Evolutionary conservation across 2,113 vertebrate species (phyloP).

Genomic region (Triplophysa rosa): DNA sequence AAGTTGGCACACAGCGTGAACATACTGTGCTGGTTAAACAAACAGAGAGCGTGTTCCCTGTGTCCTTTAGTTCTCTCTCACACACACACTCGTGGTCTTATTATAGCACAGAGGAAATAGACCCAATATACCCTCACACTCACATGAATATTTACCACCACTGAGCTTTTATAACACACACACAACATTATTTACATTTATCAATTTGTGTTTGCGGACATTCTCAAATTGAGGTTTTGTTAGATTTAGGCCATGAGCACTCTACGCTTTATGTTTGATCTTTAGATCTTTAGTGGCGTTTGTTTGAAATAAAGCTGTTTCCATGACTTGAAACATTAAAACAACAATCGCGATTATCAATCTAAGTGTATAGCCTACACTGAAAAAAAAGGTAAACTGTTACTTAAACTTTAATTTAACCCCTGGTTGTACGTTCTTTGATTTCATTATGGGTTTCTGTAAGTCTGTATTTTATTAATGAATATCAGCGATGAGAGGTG

Average conservation of each 20-base stretch:
- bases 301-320: neutral
- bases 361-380: too few species aligned
- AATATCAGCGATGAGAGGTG: too few species aligned
- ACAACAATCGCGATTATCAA: too few species aligned
- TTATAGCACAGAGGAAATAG: constrained; percentile 34
- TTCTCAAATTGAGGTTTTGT: too few species aligned
- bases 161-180: constrained; percentile 1
- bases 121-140: constrained; percentile 14
- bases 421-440: too few species aligned
- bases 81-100: constrained; percentile 12
- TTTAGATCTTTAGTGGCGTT: neutral
- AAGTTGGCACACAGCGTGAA: constrained; percentile 45
- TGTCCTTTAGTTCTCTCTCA: constrained; percentile 30
- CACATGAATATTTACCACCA: neutral
- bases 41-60: constrained; percentile 44
- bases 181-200: neutral
- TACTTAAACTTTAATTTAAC: too few species aligned
- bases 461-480: too few species aligned
- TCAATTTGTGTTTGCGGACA: too few species aligned
- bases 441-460: too few species aligned
- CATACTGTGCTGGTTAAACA: constrained; percentile 48
- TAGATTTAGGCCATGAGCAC: neutral
- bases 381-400: too few species aligned
- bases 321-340: too few species aligned
- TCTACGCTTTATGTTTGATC: too few species aligned